phyloP scores from a whole-genome alignment of 2,888 invertebrate genomes.

The Chrysolina oricalcia region DNA sequence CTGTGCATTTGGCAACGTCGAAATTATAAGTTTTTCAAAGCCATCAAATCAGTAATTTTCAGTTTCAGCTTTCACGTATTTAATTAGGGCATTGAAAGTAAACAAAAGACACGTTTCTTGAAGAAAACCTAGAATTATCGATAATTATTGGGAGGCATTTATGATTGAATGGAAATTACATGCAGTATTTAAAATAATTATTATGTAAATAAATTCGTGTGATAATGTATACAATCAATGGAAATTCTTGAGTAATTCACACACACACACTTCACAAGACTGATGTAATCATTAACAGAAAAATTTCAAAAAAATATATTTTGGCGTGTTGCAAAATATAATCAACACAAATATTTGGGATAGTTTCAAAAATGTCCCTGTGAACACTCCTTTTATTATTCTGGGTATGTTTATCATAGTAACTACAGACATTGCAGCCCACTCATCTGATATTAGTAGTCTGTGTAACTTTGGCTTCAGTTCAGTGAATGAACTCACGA shows the following conservation, averaged over 20 bases:
- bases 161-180: constrained; percentile 27
- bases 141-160: constrained; percentile 31
- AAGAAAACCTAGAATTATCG: constrained; percentile 35
- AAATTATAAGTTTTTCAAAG: not conserved
- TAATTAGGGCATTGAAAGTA: constrained; percentile 1
- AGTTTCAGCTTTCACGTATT: constrained; percentile 32
- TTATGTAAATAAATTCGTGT: not conserved
- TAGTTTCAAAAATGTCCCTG: too few species aligned
- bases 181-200: not conserved
- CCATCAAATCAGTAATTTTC: not conserved
- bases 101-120: constrained; percentile 9
- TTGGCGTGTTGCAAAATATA: not conserved
- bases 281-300: not conserved
- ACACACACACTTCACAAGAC: not conserved
- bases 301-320: not conserved
- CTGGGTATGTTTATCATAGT: too few species aligned
- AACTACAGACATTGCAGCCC: too few species aligned
- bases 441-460: too few species aligned
- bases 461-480: too few species aligned
- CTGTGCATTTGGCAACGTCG: too few species aligned
- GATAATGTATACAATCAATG: not conserved
- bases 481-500: too few species aligned
- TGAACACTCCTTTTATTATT: too few species aligned
- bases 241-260: not conserved
- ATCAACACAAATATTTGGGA: too few species aligned